A percentile compares a stretch with the other conserved stretches of the same genome.
Evolutionary conservation across 23 tunicate genomes (phyloP).

Genomic region (Trididemnum clinides): DNA sequence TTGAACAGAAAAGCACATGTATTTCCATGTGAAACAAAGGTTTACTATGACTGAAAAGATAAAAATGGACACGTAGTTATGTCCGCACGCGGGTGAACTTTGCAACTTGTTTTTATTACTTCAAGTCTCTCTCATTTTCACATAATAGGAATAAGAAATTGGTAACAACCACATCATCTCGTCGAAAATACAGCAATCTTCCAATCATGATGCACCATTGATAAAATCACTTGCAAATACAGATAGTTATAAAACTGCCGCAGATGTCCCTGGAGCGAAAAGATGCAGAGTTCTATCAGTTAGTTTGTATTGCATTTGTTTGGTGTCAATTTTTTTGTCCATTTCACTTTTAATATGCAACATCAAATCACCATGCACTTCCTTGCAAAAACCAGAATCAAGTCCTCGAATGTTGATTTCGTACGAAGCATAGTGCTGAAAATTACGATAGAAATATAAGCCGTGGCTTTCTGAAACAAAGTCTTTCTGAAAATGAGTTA

Average conservation of each 20-base stretch:
- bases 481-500: slow-evolving; percentile 41
- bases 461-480: not conserved
- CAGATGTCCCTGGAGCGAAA: slow-evolving; percentile 84
- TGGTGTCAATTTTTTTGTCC: not conserved
- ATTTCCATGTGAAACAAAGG: no score
- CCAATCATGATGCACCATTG: no score
- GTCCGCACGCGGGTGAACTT: no score
- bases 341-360: slow-evolving; percentile 5
- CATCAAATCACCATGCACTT: slow-evolving; percentile 63
- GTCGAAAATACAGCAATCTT: no score
- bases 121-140: no score
- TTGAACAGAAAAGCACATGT: no score
- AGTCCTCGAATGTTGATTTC: slow-evolving; percentile 51
- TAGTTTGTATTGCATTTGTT: slow-evolving; percentile 58
- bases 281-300: slow-evolving; percentile 61
- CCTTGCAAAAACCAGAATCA: slow-evolving; percentile 81
- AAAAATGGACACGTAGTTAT: no score
- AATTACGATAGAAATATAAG: not conserved
- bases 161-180: no score
- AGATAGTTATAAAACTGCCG: slow-evolving; percentile 73
- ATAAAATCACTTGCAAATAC: no score
- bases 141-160: no score
- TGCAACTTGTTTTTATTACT: no score
- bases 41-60: no score
- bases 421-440: slow-evolving; percentile 12